Conservation (phyloP, 2,888 invertebrate genomes). For the Ceraclea dissimilis region DNA sequence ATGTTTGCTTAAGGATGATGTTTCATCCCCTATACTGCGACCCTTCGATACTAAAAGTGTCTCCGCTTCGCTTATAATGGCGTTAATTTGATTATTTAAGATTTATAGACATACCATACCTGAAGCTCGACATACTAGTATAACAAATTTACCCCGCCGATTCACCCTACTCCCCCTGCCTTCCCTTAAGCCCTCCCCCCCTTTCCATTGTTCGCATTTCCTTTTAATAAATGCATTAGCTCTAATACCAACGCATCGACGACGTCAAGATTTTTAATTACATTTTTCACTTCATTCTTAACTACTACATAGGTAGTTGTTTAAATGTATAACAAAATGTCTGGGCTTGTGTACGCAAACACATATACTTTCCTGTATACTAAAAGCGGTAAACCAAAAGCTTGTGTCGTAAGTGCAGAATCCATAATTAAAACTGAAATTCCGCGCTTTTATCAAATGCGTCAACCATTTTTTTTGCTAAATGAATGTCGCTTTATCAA, state of each 20-base stretch:
- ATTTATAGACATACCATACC: constrained; percentile 22
- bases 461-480: too few species aligned
- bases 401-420: too few species aligned
- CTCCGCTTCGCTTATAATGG: constrained; percentile 14
- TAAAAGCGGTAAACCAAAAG: too few species aligned
- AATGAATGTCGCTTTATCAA: too few species aligned
- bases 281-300: neutral
- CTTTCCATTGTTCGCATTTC: neutral
- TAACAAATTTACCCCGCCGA: constrained; percentile 7
- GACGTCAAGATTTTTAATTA: neutral
- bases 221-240: neutral
- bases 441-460: too few species aligned
- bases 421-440: too few species aligned
- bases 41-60: constrained; percentile 12
- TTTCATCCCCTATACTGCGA: neutral
- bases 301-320: too few species aligned
- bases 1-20: too few species aligned
- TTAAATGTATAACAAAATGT: too few species aligned
- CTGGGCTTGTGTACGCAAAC: too few species aligned
- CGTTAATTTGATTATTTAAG: constrained; percentile 24
- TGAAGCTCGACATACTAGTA: neutral
- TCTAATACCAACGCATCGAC: neutral
- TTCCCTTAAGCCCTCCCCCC: neutral
- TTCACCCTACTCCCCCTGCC: neutral
- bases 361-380: too few species aligned